Evolutionary conservation across 2,113 vertebrate species (phyloP), one percentile per base, ranked within the genome.

Genomic region (Ctenodactylus gundi): DNA sequence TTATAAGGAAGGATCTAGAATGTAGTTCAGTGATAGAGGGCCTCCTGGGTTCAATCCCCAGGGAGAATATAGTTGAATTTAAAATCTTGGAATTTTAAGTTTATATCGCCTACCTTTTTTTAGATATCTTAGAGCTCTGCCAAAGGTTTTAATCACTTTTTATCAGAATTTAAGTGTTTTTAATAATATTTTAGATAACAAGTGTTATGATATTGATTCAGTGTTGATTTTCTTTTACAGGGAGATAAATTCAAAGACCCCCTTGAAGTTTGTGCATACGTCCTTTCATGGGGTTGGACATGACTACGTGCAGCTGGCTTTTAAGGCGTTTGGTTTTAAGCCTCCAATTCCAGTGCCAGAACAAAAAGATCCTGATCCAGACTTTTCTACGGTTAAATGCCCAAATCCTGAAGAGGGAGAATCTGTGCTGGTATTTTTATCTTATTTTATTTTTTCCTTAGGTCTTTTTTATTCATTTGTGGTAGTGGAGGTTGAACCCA

Each of bases 391-490:
- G 0, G 99, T 99, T 91, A 98, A 97, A 96, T 99, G 99, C 73
- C 99, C 99, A 25, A 99, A 99, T 97, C 99, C 99, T 0, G 99
- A 99, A 92, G 99, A 99, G 97, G 99, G 99, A 51, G 99, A 98
- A 97, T 98, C 98, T 1, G 99, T 99, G 70, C 98, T 99, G 99
- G 99, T 99, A 98, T 95, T 88, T 94, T 27, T 51, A 39, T 20
- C 29, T 13, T 64, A 15, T 55, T 55, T 9, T 55, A 11, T 11
- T 55, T 55, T 11, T 55, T 55, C 17, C 17, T 55, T 58, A 58
- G 6, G 6, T 58, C 23, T 67, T n/a, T n/a, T n/a, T n/a, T n/a
- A n/a, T n/a, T n/a, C n/a, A n/a, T n/a, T n/a, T n/a, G n/a, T n/a
- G n/a, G n/a, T n/a, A n/a, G n/a, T n/a, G n/a, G n/a, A n/a, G n/a